Percentiles rank a stretch among this genome's conserved stretches.
These are phyloP conservation scores for Gonatopus flavifemur DNA, from an alignment of 1,140 invertebrate species.

Conservation along the genomic window DNA sequence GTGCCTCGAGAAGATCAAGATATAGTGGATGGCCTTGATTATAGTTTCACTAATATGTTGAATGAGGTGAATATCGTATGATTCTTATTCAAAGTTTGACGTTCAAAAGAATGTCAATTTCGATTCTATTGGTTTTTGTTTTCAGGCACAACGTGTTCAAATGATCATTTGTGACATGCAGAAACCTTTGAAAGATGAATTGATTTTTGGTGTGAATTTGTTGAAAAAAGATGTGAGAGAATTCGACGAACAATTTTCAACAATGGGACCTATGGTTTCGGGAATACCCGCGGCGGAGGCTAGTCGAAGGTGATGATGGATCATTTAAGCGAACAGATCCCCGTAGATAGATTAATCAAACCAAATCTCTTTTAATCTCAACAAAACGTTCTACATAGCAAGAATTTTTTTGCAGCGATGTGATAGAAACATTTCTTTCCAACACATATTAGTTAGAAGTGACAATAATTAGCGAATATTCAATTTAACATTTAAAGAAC, in stretches of 20 bases:
- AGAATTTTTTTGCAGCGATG: too few species aligned
- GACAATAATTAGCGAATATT: neutral
- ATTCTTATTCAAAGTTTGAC: neutral
- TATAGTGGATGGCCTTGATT: constrained; percentile 74
- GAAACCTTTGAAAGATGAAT: constrained; percentile 70
- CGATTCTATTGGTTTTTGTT: constrained; percentile 3
- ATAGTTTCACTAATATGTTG: constrained; percentile 77
- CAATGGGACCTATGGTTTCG: constrained; percentile 79
- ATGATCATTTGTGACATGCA: constrained; percentile 75
- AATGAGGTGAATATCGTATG: constrained; percentile 63
- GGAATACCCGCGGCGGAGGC: constrained; percentile 81
- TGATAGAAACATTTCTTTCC: too few species aligned
- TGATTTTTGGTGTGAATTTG: constrained; percentile 69
- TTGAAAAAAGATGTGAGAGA: constrained; percentile 70
- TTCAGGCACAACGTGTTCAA: constrained; percentile 70
- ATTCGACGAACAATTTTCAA: constrained; percentile 75
- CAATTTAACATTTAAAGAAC: too few species aligned
- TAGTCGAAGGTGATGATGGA: constrained; percentile 68
- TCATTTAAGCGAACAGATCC: too few species aligned
- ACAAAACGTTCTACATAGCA: too few species aligned
- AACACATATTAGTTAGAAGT: neutral
- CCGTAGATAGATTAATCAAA: too few species aligned
- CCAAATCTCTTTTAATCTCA: too few species aligned
- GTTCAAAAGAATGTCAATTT: neutral
- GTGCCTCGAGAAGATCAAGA: constrained; percentile 78